phyloP scores from a whole-genome alignment of 1,140 invertebrate species.

The Bursaphelenchus mucronatus region DNA sequence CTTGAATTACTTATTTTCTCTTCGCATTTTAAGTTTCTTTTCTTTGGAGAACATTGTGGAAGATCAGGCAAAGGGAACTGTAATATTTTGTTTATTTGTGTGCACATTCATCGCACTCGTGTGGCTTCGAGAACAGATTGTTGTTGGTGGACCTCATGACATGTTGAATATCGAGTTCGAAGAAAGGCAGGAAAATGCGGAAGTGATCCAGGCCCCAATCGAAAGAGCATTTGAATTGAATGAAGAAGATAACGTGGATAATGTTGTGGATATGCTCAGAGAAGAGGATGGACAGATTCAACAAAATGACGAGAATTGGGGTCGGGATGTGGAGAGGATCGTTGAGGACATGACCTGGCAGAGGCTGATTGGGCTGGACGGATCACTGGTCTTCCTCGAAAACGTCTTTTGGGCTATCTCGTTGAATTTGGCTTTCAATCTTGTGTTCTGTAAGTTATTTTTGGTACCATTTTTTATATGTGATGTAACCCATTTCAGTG shows the following conservation, averaged over 20 bases:
- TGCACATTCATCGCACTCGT: conserved; percentile 94
- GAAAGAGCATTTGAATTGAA: conserved; percentile 1
- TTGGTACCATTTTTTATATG: background rate
- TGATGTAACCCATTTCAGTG: conserved; percentile 68
- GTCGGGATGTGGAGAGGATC: conserved; percentile 84
- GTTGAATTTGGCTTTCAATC: conserved; percentile 88
- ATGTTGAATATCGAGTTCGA: conserved; percentile 64
- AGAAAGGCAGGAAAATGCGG: conserved; percentile 13
- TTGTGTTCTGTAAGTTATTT: conserved; percentile 67
- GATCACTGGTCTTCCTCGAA: conserved; percentile 90
- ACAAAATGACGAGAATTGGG: conserved; percentile 37
- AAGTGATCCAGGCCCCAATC: background rate
- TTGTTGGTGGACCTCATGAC: conserved; percentile 90
- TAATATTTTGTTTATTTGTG: conserved; percentile 90
- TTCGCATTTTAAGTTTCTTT: conserved; percentile 76
- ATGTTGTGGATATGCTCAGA: conserved; percentile 63
- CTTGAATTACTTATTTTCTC: conserved; percentile 72
- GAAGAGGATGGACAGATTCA: conserved; percentile 42
- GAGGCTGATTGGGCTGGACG: conserved; percentile 86
- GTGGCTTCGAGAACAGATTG: conserved; percentile 94
- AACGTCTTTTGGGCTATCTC: conserved; percentile 99
- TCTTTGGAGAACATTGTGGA: conserved; percentile 46
- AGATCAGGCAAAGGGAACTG: conserved; percentile 69
- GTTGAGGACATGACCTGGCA: conserved; percentile 98
- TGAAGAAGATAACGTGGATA: conserved; percentile 38